Evolutionary conservation across 2,888 invertebrate species (phyloP).

Genomic region (Ormyrus pomaceus): DNA sequence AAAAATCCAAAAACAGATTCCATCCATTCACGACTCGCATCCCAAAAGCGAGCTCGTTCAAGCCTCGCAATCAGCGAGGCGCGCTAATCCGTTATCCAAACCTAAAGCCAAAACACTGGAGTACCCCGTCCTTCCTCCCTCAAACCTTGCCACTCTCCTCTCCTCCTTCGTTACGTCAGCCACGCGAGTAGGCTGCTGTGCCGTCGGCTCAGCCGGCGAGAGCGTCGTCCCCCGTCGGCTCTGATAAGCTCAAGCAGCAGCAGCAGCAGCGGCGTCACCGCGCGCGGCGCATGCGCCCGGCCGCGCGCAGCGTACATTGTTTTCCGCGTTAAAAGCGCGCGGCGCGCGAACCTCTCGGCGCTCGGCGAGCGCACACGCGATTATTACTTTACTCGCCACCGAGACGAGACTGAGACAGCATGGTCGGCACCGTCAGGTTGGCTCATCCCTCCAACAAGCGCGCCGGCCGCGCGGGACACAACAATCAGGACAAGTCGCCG

Average conservation of each 20-base stretch:
- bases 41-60: too few species aligned
- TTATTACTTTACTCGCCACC: too few species aligned
- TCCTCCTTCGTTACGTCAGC: too few species aligned
- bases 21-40: too few species aligned
- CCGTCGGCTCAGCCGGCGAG: too few species aligned
- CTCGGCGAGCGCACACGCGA: not conserved
- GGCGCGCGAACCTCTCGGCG: constrained; percentile 32
- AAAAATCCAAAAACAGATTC: too few species aligned
- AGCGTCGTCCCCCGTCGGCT: not conserved
- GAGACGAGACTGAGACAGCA: constrained; percentile 30
- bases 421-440: constrained; percentile 68
- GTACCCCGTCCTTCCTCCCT: too few species aligned
- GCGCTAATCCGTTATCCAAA: too few species aligned
- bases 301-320: not conserved
- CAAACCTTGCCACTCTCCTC: too few species aligned
- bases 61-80: too few species aligned
- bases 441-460: constrained; percentile 15
- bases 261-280: not conserved
- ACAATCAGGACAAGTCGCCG: not conserved
- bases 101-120: too few species aligned
- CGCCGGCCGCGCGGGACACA: not conserved
- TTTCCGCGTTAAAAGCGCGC: not conserved
- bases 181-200: too few species aligned
- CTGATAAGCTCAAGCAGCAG: constrained; percentile 19
- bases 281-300: constrained; percentile 22